Evolutionary conservation across 1,140 invertebrate genomes (phyloP).

Genomic region (Drosophila grimshawi): DNA sequence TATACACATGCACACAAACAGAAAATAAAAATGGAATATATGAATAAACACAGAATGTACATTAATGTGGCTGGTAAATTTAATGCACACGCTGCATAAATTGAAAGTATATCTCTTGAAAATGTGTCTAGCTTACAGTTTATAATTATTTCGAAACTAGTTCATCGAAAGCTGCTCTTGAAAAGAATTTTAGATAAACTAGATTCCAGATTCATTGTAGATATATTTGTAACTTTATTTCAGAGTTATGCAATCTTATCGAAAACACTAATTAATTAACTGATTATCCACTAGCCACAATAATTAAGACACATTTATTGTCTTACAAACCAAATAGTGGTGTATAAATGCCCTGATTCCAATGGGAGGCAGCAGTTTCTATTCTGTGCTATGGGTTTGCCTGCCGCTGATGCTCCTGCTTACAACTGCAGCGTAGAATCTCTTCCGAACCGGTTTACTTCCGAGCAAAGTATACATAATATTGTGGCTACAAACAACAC

Average conservation of each 20-base stretch:
- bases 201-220: too few relatives aligned
- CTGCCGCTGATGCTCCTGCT: conserved; percentile 20
- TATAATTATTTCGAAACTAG: not conserved
- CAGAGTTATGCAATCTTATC: not conserved
- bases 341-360: conserved; percentile 7
- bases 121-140: not conserved
- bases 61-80: not conserved
- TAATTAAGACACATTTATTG: conserved; percentile 18
- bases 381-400: conserved; percentile 22
- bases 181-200: not conserved
- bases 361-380: conserved; percentile 51
- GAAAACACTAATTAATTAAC: conserved; percentile 22
- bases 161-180: not conserved
- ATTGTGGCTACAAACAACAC: conserved; percentile 40
- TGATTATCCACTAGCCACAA: not conserved
- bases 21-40: not conserved
- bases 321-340: not conserved
- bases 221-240: too few relatives aligned
- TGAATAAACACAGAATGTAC: not conserved
- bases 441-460: conserved; percentile 64
- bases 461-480: conserved; percentile 44
- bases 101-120: not conserved
- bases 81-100: not conserved
- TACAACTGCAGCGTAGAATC: conserved; percentile 36
- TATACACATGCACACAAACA: not conserved